A percentile compares a stretch with the other conserved stretches of the same genome.
These are phyloP conservation scores for Odontocolon sp. DNA, from an alignment of 2,888 invertebrate species.

Conservation along the genomic window DNA sequence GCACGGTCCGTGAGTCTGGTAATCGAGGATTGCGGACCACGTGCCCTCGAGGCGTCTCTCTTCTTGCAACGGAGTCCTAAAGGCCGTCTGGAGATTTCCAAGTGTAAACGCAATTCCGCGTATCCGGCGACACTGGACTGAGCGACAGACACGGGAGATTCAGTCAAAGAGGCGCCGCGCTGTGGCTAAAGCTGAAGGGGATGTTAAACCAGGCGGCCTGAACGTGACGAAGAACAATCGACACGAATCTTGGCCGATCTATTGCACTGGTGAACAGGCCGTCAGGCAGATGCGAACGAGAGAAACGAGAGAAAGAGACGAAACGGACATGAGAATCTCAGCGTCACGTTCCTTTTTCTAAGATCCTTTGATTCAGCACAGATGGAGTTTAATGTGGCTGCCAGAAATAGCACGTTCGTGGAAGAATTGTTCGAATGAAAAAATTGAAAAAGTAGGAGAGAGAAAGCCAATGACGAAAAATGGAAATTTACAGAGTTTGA, in stretches of 20 bases:
- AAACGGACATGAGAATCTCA: conserved; percentile 19
- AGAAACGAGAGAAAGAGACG: conserved; percentile 32
- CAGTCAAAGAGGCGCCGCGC: conserved; percentile 7
- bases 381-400: conserved; percentile 43
- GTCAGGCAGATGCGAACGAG: conserved; percentile 48
- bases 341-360: conserved; percentile 43
- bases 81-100: conserved; percentile 42
- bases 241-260: conserved; percentile 55
- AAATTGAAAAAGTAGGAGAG: conserved; percentile 1
- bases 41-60: conserved; percentile 41
- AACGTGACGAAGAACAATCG: conserved; percentile 59
- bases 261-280: conserved; percentile 1
- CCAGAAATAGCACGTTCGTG: conserved; percentile 53
- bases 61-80: conserved; percentile 17
- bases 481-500: not conserved
- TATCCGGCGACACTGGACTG: conserved; percentile 21
- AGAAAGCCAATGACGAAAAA: not conserved
- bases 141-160: conserved; percentile 27
- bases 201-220: not conserved
- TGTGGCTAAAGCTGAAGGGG: not conserved
- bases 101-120: conserved; percentile 17
- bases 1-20: not conserved
- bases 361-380: conserved; percentile 47
- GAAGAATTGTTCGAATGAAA: not conserved
- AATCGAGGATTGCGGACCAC: conserved; percentile 51